Evolutionary conservation across 2,888 invertebrate species (phyloP).

Genomic region (Philonicus albiceps): DNA sequence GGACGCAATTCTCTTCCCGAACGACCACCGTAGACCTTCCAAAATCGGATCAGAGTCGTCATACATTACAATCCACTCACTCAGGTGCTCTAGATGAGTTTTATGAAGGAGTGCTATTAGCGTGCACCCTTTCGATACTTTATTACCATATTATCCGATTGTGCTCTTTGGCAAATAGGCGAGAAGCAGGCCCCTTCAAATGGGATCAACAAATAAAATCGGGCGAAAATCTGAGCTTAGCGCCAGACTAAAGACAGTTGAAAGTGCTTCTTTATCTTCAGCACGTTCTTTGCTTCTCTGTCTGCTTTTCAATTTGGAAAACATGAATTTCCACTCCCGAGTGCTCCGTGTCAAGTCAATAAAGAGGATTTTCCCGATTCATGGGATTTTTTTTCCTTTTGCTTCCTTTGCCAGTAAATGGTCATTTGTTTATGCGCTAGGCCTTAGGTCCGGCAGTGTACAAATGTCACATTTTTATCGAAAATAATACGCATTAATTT

Average conservation of each 20-base stretch:
- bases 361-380: conserved; percentile 49
- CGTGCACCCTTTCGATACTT: conserved; percentile 34
- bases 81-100: background rate
- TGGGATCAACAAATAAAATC: conserved; percentile 48
- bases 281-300: conserved; percentile 42
- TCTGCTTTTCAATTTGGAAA: conserved; percentile 48
- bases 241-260: conserved; percentile 43
- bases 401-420: background rate
- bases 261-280: conserved; percentile 45
- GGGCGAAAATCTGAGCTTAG: conserved; percentile 46
- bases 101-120: conserved; percentile 26
- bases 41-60: conserved; percentile 2
- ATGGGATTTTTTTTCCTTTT: conserved; percentile 44
- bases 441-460: background rate
- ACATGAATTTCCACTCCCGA: conserved; percentile 49
- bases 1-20: background rate
- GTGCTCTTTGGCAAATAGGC: background rate
- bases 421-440: background rate
- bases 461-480: background rate
- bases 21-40: background rate
- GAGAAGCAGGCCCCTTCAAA: conserved; percentile 37
- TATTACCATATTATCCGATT: conserved; percentile 39
- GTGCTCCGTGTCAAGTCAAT: conserved; percentile 48
- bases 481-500: background rate
- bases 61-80: conserved; percentile 23